These are phyloP conservation scores for Trachythela sp. DNA, from an alignment of 64 coral and sea anemone species.

Conservation along the genomic window DNA sequence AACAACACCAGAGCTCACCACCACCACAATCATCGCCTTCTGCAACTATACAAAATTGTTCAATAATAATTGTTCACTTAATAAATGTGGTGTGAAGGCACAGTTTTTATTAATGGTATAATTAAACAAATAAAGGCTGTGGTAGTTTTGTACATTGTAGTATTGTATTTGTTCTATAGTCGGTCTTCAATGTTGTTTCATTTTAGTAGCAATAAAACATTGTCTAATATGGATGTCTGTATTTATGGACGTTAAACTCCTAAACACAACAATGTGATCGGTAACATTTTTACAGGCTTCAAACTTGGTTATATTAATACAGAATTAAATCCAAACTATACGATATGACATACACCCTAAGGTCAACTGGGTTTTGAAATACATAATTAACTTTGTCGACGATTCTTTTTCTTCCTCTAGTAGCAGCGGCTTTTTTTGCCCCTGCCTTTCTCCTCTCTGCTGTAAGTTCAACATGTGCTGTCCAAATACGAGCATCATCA, in stretches of 20 bases:
- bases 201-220: too few species aligned
- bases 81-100: too few species aligned
- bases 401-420: conserved; percentile 47
- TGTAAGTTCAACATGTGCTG: conserved; percentile 45
- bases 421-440: conserved; percentile 52
- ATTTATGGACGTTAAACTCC: too few species aligned
- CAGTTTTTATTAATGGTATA: too few species aligned
- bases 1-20: conserved; percentile 55
- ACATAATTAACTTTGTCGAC: conserved; percentile 45
- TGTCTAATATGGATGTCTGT: too few species aligned
- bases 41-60: conserved; percentile 46
- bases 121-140: too few species aligned
- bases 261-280: too few species aligned
- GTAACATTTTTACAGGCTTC: conserved; percentile 38
- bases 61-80: too few species aligned
- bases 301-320: conserved; percentile 36
- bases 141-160: too few species aligned
- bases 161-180: too few species aligned
- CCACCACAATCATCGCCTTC: conserved; percentile 23
- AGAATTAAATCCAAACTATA: conserved; percentile 38
- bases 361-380: conserved; percentile 39
- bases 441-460: conserved; percentile 55
- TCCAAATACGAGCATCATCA: conserved; percentile 60
- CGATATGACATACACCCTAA: conserved; percentile 34
- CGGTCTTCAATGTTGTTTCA: too few species aligned